Base-by-base conservation (phyloP, 2,797 vertebrate species). In the Megaceryle alcyon region DNA sequence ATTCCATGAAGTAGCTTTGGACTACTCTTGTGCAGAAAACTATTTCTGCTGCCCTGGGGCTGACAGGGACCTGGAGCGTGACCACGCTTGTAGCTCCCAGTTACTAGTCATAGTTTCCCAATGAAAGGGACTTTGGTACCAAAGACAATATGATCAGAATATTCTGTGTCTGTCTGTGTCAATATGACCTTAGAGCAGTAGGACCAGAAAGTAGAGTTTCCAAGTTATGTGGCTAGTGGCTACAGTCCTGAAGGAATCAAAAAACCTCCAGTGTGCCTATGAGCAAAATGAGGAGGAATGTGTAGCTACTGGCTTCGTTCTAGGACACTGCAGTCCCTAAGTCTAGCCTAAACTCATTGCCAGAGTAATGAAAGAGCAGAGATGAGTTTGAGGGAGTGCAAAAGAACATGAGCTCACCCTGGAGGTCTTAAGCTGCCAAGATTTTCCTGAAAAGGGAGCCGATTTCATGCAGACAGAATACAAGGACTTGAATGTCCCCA, bases 401-500 rank as follows among this genome's bases (percentile, higher is more conserved):
- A 94, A 95, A 89, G 97, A 93, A 94, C 82, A 56, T 96, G 96
- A 94, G 96, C 94, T 96, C 97, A 96, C 92, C 90, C 95, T 88
- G 66, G 82, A 23, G 56, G 92, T 94, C 84, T 90, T 25, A 59
- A 76, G 88, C 86, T 97, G 97, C 97, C 98, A 98, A 95, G 57
- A 65, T 97, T 90, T 88, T 95, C 97, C 97, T 97, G 97, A 96
- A 96, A 97, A 97, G 95, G 96, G 97, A 97, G 91, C 86, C 12
- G 86, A 89, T 90, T 96, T 96, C 94, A 94, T 94, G 88, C 91
- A 96, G 94, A 90, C 96, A 95, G 95, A 96, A 82, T 63, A 94
- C 96, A 97, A 97, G 97, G 94, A 97, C 97, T 93, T 5, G 18
- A 96, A 96, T 98, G 97, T 98, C 97, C 96, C 83, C 89, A 97